Base-by-base conservation (phyloP, 35 echinoderm and acorn worm species). In the Ptychodera flava region DNA sequence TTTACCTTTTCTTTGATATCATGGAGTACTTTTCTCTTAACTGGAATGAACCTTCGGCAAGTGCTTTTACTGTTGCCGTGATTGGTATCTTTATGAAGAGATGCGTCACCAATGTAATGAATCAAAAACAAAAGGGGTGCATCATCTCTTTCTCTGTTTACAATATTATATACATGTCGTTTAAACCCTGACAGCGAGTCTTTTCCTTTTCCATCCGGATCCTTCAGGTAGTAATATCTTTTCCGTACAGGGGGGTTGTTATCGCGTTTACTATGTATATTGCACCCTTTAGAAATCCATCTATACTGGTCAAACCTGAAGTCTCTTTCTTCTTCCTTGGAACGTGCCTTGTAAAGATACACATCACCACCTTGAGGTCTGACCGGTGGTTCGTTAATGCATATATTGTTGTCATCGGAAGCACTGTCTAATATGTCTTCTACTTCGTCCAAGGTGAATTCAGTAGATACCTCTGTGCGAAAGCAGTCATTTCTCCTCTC, bases 241-340 rank as follows among this genome's bases (percentile, higher is more conserved):
- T 81, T 85, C 12, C 35, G 35, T 85, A 85, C 31, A 38, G 1
- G 16, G 1, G 35, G 36, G 14, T 85, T 37, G 31, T 1, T 36
- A 0, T 38, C 52, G 31, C 83, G 15, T 28, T 45, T 16, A 12
- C 29, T 16, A 31, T 85, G 83, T 1, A 37, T 37, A 31, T 38
- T 85, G 79, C 1, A 33, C 28, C 83, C 83, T 45, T 85, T 85
- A 16, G 83, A 85, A 85, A 85, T 38, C 85, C 85, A 87, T 31
- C 45, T 77, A 33, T 87, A 87, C 64, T 87, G 85, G 64, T 87
- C 85, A 78, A 22, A 30, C 32, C 85, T 31, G 31, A 87, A 87
- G 85, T 87, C 85, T 33, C 78, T 31, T 87, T 87, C 85, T 36
- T 78, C 85, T 77, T 33, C n/a, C n/a, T 78, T 31, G 34, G 85